A percentile compares a stretch with the other conserved stretches of the same genome.
These are phyloP conservation scores for Ranitomeya imitator DNA, from an alignment of 2,113 vertebrate genomes.

Conservation along the genomic window DNA sequence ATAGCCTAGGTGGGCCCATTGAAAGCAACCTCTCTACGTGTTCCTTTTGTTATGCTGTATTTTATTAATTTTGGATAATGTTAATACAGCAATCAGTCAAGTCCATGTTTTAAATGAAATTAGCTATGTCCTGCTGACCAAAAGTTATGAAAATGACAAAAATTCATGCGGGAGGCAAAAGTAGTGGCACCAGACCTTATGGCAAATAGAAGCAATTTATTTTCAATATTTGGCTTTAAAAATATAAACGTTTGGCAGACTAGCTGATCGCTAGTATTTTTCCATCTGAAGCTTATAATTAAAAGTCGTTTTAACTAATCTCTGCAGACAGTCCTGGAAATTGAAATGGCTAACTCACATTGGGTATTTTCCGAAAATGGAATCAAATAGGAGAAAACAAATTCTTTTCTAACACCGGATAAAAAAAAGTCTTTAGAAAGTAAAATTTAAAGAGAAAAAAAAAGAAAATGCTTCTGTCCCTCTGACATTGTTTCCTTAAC, in stretches of 20 bases:
- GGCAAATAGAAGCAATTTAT: slow-evolving; percentile 1
- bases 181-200: background rate
- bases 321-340: slow-evolving; percentile 23
- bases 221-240: slow-evolving; percentile 17
- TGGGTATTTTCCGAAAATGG: background rate
- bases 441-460: slow-evolving; percentile 10
- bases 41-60: background rate
- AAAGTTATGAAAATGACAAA: background rate
- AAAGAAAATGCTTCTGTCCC: slow-evolving; percentile 4
- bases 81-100: background rate
- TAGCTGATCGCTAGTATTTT: slow-evolving; percentile 1
- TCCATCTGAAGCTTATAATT: slow-evolving; percentile 4
- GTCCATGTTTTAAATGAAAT: background rate
- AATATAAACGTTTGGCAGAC: slow-evolving; percentile 11
- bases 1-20: no score
- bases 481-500: slow-evolving; percentile 18
- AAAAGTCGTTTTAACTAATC: slow-evolving; percentile 39
- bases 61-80: background rate
- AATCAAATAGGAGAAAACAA: background rate
- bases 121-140: background rate
- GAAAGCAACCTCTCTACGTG: background rate
- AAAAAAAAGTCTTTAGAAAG: slow-evolving; percentile 27
- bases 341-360: slow-evolving; percentile 7
- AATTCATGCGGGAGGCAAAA: slow-evolving; percentile 30
- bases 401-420: background rate